Evolutionary conservation across 2,888 invertebrate genomes (phyloP).

Genomic region (Anagyrus pseudococci): DNA sequence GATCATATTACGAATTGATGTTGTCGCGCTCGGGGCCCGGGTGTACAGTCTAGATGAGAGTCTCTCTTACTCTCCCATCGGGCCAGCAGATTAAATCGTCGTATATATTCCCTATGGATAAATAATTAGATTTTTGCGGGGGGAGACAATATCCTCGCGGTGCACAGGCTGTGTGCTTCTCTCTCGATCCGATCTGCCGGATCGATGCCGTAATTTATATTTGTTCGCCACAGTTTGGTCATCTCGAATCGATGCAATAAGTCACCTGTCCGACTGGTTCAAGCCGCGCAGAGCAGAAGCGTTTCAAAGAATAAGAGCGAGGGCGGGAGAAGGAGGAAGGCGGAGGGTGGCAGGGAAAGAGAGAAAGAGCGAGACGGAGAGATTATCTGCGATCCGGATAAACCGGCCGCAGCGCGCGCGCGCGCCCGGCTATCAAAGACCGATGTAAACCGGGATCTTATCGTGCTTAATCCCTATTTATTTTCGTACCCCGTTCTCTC

Average conservation of each 20-base stretch:
- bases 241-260: conserved; percentile 55
- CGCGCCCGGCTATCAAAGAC: conserved; percentile 44
- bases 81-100: too few species aligned
- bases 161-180: background rate
- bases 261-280: conserved; percentile 54
- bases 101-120: conserved; percentile 22
- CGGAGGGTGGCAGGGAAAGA: conserved; percentile 11
- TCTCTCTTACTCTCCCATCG: too few species aligned
- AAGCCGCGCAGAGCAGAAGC: conserved; percentile 23
- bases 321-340: too few species aligned
- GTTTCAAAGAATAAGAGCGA: background rate
- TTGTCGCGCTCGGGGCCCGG: conserved; percentile 16
- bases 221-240: conserved; percentile 43
- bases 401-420: conserved; percentile 49
- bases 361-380: conserved; percentile 31
- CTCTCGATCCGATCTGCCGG: conserved; percentile 39
- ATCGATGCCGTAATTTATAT: conserved; percentile 47
- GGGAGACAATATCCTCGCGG: too few species aligned
- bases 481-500: conserved; percentile 46
- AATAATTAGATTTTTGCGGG: conserved; percentile 37
- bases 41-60: too few species aligned
- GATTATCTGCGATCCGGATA: conserved; percentile 57
- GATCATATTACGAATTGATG: conserved; percentile 38
- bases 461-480: conserved; percentile 52
- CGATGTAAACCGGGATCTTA: conserved; percentile 51